Percentiles rank a stretch among this genome's conserved stretches.
Conservation (phyloP, 2,113 vertebrate species). For the Coregonus clupeaformis region DNA sequence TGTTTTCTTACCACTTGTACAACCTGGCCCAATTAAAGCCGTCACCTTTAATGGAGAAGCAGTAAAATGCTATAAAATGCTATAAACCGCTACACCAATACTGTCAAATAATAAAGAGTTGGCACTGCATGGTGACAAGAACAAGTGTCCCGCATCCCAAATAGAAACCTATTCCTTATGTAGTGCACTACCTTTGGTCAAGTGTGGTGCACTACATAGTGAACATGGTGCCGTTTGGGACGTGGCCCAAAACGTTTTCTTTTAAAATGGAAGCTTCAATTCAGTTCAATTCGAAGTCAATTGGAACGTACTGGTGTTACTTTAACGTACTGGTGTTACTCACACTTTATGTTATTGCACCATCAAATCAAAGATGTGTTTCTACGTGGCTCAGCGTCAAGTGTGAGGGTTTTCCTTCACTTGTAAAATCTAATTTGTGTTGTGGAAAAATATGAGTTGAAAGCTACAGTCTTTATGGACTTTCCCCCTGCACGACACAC, state of each 20-base stretch:
- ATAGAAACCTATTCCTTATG: too few relatives aligned
- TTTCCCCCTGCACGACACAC: not conserved
- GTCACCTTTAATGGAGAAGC: constrained; percentile 15
- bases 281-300: constrained; percentile 9
- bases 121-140: not conserved
- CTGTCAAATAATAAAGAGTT: constrained; percentile 5
- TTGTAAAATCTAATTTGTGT: not conserved
- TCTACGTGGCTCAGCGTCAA: not conserved
- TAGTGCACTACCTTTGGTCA: too few relatives aligned
- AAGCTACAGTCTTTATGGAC: not conserved
- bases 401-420: not conserved
- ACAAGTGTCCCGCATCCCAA: too few relatives aligned
- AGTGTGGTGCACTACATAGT: too few relatives aligned
- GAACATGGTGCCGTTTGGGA: too few relatives aligned
- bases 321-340: not conserved
- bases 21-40: not conserved
- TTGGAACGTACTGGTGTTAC: too few relatives aligned
- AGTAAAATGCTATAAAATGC: constrained; percentile 25
- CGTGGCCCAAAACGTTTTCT: not conserved
- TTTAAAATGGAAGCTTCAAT: not conserved
- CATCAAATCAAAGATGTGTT: not conserved
- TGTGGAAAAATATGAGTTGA: not conserved
- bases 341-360: not conserved
- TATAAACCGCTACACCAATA: constrained; percentile 11
- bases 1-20: constrained; percentile 39